Percentiles rank a stretch among this genome's conserved stretches.
phyloP scores from a whole-genome alignment of 1,140 invertebrate species.

The Drosophila tropicalis region DNA sequence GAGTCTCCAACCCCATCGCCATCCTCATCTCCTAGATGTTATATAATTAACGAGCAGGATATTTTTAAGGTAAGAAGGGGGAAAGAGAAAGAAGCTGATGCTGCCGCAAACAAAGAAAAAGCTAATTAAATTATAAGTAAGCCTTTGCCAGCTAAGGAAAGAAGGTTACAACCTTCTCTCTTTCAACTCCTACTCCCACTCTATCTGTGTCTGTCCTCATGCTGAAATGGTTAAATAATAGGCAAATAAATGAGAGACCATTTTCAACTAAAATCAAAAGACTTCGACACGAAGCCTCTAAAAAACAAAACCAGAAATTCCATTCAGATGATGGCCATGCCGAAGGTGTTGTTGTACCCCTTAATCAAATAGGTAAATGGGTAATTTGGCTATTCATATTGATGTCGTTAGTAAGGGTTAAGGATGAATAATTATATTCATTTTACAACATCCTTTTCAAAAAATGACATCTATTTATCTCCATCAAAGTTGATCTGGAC shows the following conservation, averaged over 20 bases:
- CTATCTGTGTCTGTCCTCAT: conserved; percentile 1
- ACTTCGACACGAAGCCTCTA: conserved; percentile 17
- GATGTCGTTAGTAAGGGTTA: too few relatives aligned
- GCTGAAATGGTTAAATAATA: conserved; percentile 63
- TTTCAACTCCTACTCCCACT: background rate
- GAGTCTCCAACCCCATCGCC: conserved; percentile 45
- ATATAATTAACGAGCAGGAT: conserved; percentile 61
- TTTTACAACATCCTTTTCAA: too few relatives aligned
- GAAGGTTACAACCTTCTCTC: conserved; percentile 30
- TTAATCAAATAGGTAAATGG: background rate
- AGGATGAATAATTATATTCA: too few relatives aligned
- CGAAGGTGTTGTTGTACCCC: conserved; percentile 16
- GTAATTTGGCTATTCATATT: background rate
- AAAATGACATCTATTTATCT: too few relatives aligned
- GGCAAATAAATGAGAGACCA: conserved; percentile 58
- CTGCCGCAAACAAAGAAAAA: conserved; percentile 41
- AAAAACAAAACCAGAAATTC: conserved; percentile 8
- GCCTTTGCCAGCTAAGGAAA: conserved; percentile 28
- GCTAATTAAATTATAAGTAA: conserved; percentile 77
- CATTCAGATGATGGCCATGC: conserved; percentile 9
- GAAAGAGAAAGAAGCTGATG: conserved; percentile 16
- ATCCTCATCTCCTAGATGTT: conserved; percentile 47
- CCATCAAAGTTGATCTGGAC: too few relatives aligned
- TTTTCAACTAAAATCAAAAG: conserved; percentile 25
- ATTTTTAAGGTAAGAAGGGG: conserved; percentile 22